Evolutionary conservation across 1,140 invertebrate genomes (phyloP).

Genomic region (Leptopilina clavipes): DNA sequence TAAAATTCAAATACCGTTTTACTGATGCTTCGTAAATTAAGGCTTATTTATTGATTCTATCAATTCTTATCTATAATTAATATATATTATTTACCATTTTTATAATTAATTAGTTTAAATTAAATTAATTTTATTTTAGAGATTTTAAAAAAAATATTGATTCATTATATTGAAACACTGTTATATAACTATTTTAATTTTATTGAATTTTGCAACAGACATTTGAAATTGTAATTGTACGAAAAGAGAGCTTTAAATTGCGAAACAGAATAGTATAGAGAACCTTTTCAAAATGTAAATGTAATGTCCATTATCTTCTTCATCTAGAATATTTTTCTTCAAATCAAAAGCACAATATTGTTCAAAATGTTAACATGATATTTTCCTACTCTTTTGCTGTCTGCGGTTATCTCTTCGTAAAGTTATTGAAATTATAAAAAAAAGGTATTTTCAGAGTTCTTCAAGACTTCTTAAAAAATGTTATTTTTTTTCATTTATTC

Average conservation of each 20-base stretch:
- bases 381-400: constrained; percentile 20
- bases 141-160: too few relatives aligned
- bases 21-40: constrained; percentile 18
- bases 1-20: constrained; percentile 9
- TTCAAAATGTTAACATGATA: not conserved
- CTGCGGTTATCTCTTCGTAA: constrained; percentile 19
- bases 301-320: not conserved
- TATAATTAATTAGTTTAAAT: too few relatives aligned
- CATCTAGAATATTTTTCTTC: not conserved
- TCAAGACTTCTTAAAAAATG: too few relatives aligned
- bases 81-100: too few relatives aligned
- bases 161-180: too few relatives aligned
- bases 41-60: not conserved
- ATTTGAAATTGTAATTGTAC: not conserved
- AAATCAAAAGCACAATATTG: constrained; percentile 2
- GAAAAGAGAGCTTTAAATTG: constrained; percentile 7
- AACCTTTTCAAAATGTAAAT: not conserved
- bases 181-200: too few relatives aligned
- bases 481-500: too few relatives aligned
- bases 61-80: not conserved
- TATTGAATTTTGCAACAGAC: not conserved
- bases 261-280: constrained; percentile 6
- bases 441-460: too few relatives aligned
- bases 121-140: too few relatives aligned
- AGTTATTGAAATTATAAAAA: not conserved